phyloP scores from a whole-genome alignment of 2,113 vertebrate species.

The Boulengeromyrus knoepffleri region DNA sequence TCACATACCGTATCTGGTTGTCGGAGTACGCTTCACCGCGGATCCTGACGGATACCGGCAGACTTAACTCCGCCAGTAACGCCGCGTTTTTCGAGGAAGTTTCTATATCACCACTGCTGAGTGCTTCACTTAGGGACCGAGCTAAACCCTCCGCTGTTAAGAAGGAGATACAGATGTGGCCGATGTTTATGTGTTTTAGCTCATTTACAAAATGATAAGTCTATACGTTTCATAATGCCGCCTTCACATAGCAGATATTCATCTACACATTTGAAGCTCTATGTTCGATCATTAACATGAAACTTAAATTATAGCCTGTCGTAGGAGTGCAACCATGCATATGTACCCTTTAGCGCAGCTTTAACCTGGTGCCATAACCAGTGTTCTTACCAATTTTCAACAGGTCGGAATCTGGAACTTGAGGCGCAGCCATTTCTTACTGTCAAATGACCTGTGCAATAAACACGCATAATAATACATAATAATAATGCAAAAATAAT shows the following conservation, averaged over 20 bases:
- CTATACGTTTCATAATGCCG: background rate
- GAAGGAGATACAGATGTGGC: background rate
- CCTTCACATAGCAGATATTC: background rate
- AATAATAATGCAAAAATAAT: background rate
- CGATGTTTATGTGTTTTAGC: background rate
- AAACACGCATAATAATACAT: background rate
- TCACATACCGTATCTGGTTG: slow-evolving; percentile 49
- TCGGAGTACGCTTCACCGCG: slow-evolving; percentile 44
- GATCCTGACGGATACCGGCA: slow-evolving; percentile 58
- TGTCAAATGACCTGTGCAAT: background rate
- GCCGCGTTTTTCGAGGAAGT: slow-evolving; percentile 52
- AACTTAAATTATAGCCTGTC: background rate
- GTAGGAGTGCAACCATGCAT: background rate
- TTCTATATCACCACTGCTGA: slow-evolving; percentile 57
- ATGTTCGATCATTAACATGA: background rate
- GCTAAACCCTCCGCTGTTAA: slow-evolving; percentile 64
- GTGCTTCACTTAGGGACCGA: slow-evolving; percentile 57
- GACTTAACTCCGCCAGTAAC: slow-evolving; percentile 51
- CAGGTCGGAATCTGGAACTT: background rate
- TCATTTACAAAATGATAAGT: background rate
- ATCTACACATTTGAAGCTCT: background rate
- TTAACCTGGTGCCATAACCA: background rate
- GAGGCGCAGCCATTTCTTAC: slow-evolving; percentile 29
- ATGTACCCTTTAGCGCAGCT: background rate
- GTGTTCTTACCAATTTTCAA: slow-evolving; percentile 28